Evolutionary conservation across 2,797 vertebrate species (phyloP).

Genomic region (Eidolon dupreanum): DNA sequence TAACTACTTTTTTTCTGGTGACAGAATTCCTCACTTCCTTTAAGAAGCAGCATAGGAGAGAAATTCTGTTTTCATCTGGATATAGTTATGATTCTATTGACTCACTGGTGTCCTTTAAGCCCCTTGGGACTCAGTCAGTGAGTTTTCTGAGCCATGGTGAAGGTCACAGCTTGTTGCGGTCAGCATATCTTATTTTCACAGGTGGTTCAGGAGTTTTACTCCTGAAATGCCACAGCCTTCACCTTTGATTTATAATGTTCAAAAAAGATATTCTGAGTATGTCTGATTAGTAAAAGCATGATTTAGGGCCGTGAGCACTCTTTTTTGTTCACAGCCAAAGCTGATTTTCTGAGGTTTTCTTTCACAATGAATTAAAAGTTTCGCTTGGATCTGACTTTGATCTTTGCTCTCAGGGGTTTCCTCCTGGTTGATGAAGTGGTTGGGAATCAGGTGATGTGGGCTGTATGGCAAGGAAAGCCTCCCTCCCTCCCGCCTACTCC

Average conservation of each 20-base stretch:
- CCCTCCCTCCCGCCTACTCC: not conserved
- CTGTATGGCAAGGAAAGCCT: not conserved
- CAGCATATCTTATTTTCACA: not conserved
- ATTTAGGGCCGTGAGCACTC: not conserved
- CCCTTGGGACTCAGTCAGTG: not conserved
- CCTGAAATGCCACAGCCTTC: not conserved
- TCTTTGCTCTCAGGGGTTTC: not conserved
- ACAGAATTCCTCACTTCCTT: not conserved
- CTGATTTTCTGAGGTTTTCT: constrained; percentile 34
- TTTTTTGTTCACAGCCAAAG: not conserved
- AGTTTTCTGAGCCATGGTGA: not conserved
- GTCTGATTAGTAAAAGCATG: not conserved
- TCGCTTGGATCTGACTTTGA: constrained; percentile 4
- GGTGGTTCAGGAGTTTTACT: constrained; percentile 38
- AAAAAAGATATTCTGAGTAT: not conserved
- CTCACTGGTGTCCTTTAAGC: not conserved
- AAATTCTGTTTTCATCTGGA: not conserved
- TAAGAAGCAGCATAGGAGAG: not conserved
- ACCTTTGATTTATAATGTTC: constrained; percentile 11
- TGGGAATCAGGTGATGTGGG: not conserved
- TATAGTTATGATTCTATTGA: not conserved
- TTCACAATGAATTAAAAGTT: constrained; percentile 19
- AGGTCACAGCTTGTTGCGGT: not conserved
- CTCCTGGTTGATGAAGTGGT: not conserved
- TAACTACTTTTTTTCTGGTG: not conserved